These are phyloP conservation scores for Salvelinus alpinus DNA, from an alignment of 2,113 vertebrate genomes.

Conservation along the genomic window DNA sequence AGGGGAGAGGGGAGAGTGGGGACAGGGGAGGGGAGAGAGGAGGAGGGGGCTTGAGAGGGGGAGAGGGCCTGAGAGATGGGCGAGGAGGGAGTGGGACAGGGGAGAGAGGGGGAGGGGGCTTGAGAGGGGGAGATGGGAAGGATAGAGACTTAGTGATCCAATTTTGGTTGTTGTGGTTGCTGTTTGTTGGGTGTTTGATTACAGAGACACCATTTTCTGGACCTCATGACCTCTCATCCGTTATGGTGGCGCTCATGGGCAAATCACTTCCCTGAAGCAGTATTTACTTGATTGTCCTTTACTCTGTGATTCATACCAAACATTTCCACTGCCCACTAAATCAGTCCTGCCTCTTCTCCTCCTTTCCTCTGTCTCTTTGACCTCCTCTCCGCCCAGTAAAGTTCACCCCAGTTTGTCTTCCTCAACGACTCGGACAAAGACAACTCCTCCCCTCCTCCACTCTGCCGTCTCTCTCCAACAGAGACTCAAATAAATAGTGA, in stretches of 20 bases:
- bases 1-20: background rate
- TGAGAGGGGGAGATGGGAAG: background rate
- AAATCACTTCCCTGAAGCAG: background rate
- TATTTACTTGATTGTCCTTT: background rate
- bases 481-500: conserved; percentile 5
- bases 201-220: background rate
- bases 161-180: background rate
- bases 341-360: background rate
- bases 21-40: too few species aligned
- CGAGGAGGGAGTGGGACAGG: background rate
- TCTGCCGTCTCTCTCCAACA: background rate
- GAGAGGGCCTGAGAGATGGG: background rate
- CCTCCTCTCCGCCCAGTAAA: background rate
- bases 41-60: too few species aligned
- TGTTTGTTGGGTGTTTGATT: background rate
- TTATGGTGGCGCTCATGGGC: background rate
- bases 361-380: background rate
- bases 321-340: conserved; percentile 2
- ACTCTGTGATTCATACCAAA: conserved; percentile 1
- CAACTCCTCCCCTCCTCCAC: background rate
- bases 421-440: background rate
- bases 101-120: background rate
- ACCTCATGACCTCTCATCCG: too few species aligned
- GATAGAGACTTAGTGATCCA: background rate
- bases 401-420: conserved; percentile 6